Base-by-base conservation (phyloP, 2,113 vertebrate species). In the Butorides virescens region DNA sequence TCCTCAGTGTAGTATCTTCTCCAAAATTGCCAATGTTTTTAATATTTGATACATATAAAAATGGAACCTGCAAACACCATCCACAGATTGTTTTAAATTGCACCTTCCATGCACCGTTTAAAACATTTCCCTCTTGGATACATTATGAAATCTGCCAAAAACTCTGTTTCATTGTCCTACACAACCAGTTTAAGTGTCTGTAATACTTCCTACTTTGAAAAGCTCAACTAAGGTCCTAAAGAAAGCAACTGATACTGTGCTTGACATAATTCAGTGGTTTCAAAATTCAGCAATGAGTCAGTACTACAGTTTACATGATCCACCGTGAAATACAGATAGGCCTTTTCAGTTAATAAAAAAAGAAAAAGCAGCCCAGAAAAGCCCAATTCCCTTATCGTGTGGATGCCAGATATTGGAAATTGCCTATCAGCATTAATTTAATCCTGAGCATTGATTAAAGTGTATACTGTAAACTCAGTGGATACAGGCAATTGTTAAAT, bases 401-500 rank as follows among this genome's bases (percentile, higher is more conserved):
- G 93, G 77, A 93, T 85, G 90, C 95, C 97, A 97, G 97, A 63
- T 90, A 96, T 90, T 96, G 91, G 96, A 95, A 97, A 96, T 96
- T 92, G 97, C 95, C 95, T 96, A 97, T 97, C 97, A 97, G 95
- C 95, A 97, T 96, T 97, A 96, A 95, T 97, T 97, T 97, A 97
- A 97, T 95, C 95, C 93, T 83, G 58, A 84, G 87, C 96, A 96
- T 92, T 96, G 97, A 97, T 96, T 97, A 96, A 97, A 97, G 91
- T 91, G 89, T 93, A 77, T 87, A 90, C 82, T 83, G 82, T 97
- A 97, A 97, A 91, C 86, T 86, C 94, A 52, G 73, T 82, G 74
- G 90, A 92, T 90, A 70, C 76, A 97, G 76, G 91, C 88, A 90
- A 96, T 84, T 96, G 95, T 96, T 94, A 97, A 97, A 80, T 47